A percentile compares a stretch with the other conserved stretches of the same genome.
phyloP scores from a whole-genome alignment of 35 echinoderm and acorn worm genomes.

The Lytechinus pictus region DNA sequence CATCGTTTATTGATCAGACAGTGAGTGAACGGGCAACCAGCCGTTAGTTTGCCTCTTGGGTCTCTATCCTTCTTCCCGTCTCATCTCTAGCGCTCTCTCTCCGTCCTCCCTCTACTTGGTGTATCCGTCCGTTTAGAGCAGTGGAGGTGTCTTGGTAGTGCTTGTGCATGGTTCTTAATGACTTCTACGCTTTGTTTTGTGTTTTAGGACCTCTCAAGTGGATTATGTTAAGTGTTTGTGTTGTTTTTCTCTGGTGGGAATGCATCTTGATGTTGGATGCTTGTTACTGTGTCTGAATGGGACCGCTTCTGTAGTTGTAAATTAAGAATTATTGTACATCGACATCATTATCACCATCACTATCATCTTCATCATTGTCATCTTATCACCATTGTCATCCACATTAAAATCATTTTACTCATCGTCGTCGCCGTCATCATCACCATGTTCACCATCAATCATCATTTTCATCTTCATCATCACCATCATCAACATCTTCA shows the following conservation, averaged over 20 bases:
- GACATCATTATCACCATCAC: no score
- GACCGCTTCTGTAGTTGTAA: no score
- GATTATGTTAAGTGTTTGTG: not conserved
- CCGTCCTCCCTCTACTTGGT: not conserved
- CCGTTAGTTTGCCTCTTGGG: not conserved
- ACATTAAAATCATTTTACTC: no score
- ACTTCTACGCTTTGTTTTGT: not conserved
- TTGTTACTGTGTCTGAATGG: not conserved
- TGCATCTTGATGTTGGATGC: not conserved
- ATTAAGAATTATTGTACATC: no score
- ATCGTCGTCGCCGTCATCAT: not conserved
- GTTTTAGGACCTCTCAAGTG: not conserved
- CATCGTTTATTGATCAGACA: slow-evolving; percentile 30
- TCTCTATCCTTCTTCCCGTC: not conserved
- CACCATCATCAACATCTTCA: not conserved
- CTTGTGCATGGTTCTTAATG: not conserved
- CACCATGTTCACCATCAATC: not conserved
- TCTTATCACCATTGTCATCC: not conserved
- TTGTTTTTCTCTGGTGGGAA: not conserved
- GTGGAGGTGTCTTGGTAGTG: not conserved
- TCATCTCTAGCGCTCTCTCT: not conserved
- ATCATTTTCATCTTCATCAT: not conserved
- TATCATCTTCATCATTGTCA: not conserved
- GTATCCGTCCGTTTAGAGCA: not conserved
- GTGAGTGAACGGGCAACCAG: not conserved